Conservation (phyloP, 2,113 vertebrate species). For the Rhombomys opimus region DNA sequence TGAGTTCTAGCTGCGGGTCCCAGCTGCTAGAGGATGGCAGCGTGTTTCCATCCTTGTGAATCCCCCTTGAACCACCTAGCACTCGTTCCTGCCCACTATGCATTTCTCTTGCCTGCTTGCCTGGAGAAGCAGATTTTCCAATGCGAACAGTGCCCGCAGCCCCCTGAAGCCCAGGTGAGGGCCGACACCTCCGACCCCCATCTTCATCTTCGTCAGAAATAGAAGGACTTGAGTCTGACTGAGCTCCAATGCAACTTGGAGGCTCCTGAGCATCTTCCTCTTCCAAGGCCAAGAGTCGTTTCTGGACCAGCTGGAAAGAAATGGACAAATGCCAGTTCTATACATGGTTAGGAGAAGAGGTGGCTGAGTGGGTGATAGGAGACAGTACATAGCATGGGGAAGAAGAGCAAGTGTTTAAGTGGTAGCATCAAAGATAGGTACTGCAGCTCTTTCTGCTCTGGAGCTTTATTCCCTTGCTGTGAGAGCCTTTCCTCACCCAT, state of each 20-base stretch:
- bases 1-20: slow-evolving; percentile 55
- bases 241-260: slow-evolving; percentile 61
- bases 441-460: neutral
- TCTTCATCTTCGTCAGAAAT: slow-evolving; percentile 82
- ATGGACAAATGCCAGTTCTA: neutral
- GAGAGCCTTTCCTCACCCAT: neutral
- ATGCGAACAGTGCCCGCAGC: neutral
- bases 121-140: slow-evolving; percentile 63
- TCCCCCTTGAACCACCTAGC: neutral
- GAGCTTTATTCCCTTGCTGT: neutral
- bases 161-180: slow-evolving; percentile 48
- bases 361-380: neutral
- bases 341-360: neutral
- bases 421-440: neutral
- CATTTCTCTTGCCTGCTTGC: slow-evolving; percentile 57
- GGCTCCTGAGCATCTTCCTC: slow-evolving; percentile 63
- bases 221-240: slow-evolving; percentile 75
- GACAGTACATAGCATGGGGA: neutral
- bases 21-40: slow-evolving; percentile 25
- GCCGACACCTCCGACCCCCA: slow-evolving; percentile 35
- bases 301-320: slow-evolving; percentile 79
- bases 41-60: neutral
- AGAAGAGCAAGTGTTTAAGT: neutral
- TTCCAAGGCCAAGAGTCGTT: slow-evolving; percentile 78
- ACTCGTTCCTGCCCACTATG: slow-evolving; percentile 16